phyloP scores from a whole-genome alignment of 1,140 invertebrate genomes.

The Rhizoglyphus robini region DNA sequence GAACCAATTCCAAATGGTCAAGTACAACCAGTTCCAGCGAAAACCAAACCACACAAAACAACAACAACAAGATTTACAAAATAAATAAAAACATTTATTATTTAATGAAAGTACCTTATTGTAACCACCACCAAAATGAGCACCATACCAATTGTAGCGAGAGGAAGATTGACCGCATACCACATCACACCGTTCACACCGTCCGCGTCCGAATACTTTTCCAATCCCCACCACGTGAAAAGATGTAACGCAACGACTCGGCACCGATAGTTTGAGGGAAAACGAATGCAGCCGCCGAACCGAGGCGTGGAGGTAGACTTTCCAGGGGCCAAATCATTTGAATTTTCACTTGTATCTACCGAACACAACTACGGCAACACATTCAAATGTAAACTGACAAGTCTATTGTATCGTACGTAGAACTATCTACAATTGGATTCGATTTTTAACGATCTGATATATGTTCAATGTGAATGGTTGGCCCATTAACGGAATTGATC shows the following conservation, averaged over 20 bases:
- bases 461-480: no score
- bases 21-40: no score
- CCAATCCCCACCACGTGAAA: constrained; percentile 8
- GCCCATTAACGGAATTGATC: no score
- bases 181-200: not conserved
- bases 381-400: no score
- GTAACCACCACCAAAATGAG: not conserved
- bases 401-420: no score
- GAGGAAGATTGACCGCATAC: not conserved
- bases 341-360: no score
- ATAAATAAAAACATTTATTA: no score
- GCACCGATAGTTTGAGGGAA: not conserved
- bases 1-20: no score
- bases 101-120: not conserved
- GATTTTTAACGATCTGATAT: no score
- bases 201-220: not conserved
- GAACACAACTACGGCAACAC: not conserved
- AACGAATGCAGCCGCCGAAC: not conserved
- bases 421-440: no score
- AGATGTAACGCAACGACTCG: not conserved
- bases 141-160: not conserved
- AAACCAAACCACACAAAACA: no score
- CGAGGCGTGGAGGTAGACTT: not conserved
- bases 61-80: no score
- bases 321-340: constrained; percentile 3